Percentiles rank a stretch among this genome's conserved stretches.
phyloP scores from a whole-genome alignment of 2,797 vertebrate species.

The Cyclopterus lumpus region DNA sequence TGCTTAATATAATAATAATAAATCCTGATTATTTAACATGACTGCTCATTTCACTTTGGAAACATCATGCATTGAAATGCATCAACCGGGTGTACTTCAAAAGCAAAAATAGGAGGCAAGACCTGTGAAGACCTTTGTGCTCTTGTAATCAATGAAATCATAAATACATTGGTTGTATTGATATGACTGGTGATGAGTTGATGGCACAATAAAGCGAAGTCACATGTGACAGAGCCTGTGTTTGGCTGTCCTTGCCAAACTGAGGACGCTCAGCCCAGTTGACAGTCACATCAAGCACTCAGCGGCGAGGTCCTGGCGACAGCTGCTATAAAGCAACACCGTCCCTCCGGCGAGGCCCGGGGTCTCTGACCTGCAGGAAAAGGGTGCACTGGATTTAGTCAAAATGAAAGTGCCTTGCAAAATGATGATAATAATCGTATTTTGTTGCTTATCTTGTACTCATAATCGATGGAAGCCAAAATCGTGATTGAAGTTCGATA shows the following conservation, averaged over 20 bases:
- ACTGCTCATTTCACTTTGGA: too few relatives aligned
- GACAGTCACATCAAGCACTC: too few relatives aligned
- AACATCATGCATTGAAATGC: too few relatives aligned
- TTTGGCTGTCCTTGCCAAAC: too few relatives aligned
- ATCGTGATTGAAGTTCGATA: neutral
- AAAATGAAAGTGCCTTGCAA: neutral
- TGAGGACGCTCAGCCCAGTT: neutral
- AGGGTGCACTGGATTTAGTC: neutral
- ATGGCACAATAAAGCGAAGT: neutral
- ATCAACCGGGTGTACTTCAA: too few relatives aligned
- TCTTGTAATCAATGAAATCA: neutral
- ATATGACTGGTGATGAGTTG: neutral
- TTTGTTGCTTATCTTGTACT: neutral
- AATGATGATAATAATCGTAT: neutral
- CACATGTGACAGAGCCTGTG: too few relatives aligned
- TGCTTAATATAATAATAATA: too few relatives aligned
- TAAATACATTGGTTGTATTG: neutral
- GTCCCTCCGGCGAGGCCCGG: too few relatives aligned
- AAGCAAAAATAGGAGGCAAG: neutral
- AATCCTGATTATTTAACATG: too few relatives aligned
- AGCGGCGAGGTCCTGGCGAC: neutral
- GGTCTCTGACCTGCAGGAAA: neutral
- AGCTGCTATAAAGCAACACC: neutral
- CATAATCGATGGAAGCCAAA: neutral
- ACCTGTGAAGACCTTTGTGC: neutral